Evolutionary conservation across 2,888 invertebrate genomes (phyloP).

Genomic region (Dicyrtomina minuta): DNA sequence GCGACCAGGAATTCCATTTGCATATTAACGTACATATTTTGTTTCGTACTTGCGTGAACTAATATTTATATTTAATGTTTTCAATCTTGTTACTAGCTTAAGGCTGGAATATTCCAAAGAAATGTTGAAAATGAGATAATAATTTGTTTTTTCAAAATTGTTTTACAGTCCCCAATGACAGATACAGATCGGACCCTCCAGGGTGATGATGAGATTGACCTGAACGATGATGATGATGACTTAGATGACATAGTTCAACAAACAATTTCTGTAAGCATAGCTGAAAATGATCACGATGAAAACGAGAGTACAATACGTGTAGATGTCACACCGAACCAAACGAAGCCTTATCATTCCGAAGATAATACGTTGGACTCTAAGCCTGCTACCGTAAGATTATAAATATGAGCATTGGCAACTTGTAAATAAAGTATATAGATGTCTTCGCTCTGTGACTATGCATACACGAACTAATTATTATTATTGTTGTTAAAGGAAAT

Average conservation of each 20-base stretch:
- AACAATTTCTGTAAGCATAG: constrained; percentile 24
- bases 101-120: too few species aligned
- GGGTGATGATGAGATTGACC: constrained; percentile 50
- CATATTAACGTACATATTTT: too few species aligned
- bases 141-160: constrained; percentile 11
- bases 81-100: too few species aligned
- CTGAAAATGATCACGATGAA: constrained; percentile 35
- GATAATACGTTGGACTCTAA: too few species aligned
- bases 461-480: too few species aligned
- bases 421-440: too few species aligned
- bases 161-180: constrained; percentile 50
- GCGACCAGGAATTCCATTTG: too few species aligned
- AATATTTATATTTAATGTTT: constrained; percentile 51
- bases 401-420: too few species aligned
- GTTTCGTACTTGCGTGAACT: too few species aligned
- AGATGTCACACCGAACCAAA: constrained; percentile 13
- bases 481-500: too few species aligned
- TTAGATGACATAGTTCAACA: constrained; percentile 34
- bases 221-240: constrained; percentile 51
- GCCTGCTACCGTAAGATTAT: background rate
- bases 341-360: constrained; percentile 22
- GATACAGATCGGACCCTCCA: constrained; percentile 51
- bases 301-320: constrained; percentile 27
- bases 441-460: too few species aligned
- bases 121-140: too few species aligned